phyloP scores from a whole-genome alignment of 2,113 vertebrate genomes.

The Oryzias javanicus region DNA sequence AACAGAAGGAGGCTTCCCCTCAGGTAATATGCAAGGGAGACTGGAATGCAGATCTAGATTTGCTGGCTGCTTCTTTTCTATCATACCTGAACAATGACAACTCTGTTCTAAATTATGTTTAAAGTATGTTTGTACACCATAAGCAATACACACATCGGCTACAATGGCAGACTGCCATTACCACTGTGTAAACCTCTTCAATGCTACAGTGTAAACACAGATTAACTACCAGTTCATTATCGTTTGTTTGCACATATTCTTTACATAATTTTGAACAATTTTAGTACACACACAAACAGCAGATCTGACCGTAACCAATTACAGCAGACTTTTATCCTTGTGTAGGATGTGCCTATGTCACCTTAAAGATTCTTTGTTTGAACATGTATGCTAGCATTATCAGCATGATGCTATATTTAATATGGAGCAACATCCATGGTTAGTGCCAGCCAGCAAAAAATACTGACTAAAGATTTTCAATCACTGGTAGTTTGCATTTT shows the following conservation, averaged over 20 bases:
- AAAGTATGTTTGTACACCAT: not conserved
- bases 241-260: not conserved
- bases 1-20: not conserved
- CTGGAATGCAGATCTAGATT: conserved; percentile 15
- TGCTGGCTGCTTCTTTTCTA: conserved; percentile 15
- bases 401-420: too few species aligned
- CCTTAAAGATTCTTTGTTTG: too few species aligned
- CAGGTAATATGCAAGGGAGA: not conserved
- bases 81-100: conserved; percentile 25
- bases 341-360: too few species aligned
- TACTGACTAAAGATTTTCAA: too few species aligned
- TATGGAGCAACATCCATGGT: too few species aligned
- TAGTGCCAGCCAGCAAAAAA: too few species aligned
- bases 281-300: not conserved
- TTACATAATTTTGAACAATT: not conserved
- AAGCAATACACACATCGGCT: not conserved
- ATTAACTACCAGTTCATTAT: not conserved
- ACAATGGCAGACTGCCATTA: not conserved
- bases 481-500: too few species aligned
- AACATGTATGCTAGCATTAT: too few species aligned
- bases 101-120: not conserved
- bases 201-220: not conserved
- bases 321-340: too few species aligned
- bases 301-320: not conserved
- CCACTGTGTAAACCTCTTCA: too few species aligned